Conservation (phyloP, 1,140 invertebrate species). For the Drosophila nigromelanica region DNA sequence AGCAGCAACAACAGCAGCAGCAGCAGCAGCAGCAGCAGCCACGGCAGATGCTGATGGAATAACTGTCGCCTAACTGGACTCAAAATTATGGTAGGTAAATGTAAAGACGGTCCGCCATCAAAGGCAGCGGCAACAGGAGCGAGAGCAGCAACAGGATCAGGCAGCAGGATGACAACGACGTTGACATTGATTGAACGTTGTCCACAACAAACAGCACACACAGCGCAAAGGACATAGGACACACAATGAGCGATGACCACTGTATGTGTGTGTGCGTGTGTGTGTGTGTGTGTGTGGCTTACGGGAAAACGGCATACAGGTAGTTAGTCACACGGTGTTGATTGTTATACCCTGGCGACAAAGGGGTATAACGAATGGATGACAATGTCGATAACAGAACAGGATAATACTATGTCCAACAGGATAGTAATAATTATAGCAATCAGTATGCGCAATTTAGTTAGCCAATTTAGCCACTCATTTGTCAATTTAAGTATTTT, state of each 20-base stretch:
- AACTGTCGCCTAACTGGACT: constrained; percentile 35
- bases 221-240: constrained; percentile 20
- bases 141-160: constrained; percentile 40
- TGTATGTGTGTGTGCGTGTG: not conserved
- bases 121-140: constrained; percentile 5
- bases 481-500: no score
- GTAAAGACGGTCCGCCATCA: constrained; percentile 20
- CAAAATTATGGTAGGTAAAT: constrained; percentile 72
- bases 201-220: constrained; percentile 60
- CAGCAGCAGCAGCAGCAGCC: constrained; percentile 9
- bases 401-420: not conserved
- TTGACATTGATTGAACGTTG: constrained; percentile 80
- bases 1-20: constrained; percentile 2
- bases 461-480: no score
- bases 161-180: constrained; percentile 54
- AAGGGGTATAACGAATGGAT: constrained; percentile 43
- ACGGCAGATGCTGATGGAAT: constrained; percentile 20
- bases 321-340: constrained; percentile 65
- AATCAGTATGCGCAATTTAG: not conserved
- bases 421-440: not conserved
- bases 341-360: constrained; percentile 63
- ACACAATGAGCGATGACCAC: constrained; percentile 36
- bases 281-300: not conserved
- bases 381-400: constrained; percentile 10
- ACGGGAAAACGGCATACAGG: constrained; percentile 23